Conservation (phyloP, 2,888 invertebrate species). For the Alloscopus bannaensis region DNA sequence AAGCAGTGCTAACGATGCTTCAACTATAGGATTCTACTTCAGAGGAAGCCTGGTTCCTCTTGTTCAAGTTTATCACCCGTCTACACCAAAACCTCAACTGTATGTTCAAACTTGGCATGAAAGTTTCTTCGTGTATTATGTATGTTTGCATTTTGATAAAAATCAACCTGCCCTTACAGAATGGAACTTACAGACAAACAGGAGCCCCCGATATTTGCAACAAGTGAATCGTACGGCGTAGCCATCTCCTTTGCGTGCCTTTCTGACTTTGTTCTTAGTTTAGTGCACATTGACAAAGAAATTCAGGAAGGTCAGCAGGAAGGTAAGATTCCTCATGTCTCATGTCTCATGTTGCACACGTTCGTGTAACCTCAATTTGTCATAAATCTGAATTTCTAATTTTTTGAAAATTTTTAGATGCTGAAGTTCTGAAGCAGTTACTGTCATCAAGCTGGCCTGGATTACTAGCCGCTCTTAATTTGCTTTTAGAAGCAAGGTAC, state of each 20-base stretch:
- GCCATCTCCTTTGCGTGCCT: conserved; percentile 96
- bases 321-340: conserved; percentile 29
- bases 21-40: conserved; percentile 94
- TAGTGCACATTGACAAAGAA: conserved; percentile 86
- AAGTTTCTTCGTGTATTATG: background rate
- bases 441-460: conserved; percentile 98
- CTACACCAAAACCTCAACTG: conserved; percentile 91
- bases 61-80: conserved; percentile 89
- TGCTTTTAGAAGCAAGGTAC: conserved; percentile 92
- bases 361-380: background rate
- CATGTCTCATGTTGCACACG: no score
- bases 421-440: conserved; percentile 78
- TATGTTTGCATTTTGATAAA: conserved; percentile 1
- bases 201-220: conserved; percentile 92
- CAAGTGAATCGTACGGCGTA: conserved; percentile 94
- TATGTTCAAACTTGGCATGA: conserved; percentile 79
- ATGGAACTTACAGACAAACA: conserved; percentile 97
- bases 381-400: conserved; percentile 12
- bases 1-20: conserved; percentile 86
- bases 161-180: conserved; percentile 77
- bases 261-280: conserved; percentile 87
- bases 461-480: conserved; percentile 91
- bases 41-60: conserved; percentile 95
- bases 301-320: conserved; percentile 77
- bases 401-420: conserved; percentile 47